A percentile compares a stretch with the other conserved stretches of the same genome.
Conservation (phyloP, 2,888 invertebrate genomes). For the Drosophila vallismaia region DNA sequence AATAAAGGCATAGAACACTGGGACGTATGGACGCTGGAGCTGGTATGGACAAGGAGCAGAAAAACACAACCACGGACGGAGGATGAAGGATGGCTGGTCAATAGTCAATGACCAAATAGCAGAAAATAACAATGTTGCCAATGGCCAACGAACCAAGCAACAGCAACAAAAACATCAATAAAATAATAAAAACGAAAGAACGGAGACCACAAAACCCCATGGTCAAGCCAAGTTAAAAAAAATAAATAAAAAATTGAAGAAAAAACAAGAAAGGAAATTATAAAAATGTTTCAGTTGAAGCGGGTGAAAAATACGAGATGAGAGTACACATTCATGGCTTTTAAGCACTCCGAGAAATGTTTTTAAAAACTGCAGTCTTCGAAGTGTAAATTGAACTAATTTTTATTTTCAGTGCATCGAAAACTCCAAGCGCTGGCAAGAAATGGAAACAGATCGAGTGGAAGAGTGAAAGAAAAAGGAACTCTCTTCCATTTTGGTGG, state of each 20-base stretch:
- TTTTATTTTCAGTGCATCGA: constrained; percentile 3
- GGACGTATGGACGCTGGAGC: background rate
- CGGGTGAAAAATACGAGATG: constrained; percentile 65
- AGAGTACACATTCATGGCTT: constrained; percentile 13
- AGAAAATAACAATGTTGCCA: constrained; percentile 79
- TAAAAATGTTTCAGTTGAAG: constrained; percentile 72
- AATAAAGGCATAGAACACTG: constrained; percentile 1
- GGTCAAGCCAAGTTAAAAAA: constrained; percentile 37
- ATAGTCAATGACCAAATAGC: constrained; percentile 76
- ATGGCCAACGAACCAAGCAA: constrained; percentile 76
- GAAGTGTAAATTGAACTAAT: too few species aligned
- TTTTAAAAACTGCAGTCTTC: background rate
- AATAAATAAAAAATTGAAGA: constrained; percentile 1
- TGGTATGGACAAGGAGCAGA: background rate
- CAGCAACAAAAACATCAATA: constrained; percentile 51
- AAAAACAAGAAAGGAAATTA: constrained; percentile 63
- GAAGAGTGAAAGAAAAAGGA: constrained; percentile 5
- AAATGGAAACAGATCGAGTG: constrained; percentile 17
- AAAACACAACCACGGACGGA: background rate
- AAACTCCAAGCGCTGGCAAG: constrained; percentile 3
- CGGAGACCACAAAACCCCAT: constrained; percentile 33
- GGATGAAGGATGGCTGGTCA: constrained; percentile 52
- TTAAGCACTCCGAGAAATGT: constrained; percentile 3
- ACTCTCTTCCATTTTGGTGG: constrained; percentile 38
- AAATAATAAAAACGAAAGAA: constrained; percentile 30